Conservation (phyloP, 2,888 invertebrate species). For the Pristionchus mayeri region DNA sequence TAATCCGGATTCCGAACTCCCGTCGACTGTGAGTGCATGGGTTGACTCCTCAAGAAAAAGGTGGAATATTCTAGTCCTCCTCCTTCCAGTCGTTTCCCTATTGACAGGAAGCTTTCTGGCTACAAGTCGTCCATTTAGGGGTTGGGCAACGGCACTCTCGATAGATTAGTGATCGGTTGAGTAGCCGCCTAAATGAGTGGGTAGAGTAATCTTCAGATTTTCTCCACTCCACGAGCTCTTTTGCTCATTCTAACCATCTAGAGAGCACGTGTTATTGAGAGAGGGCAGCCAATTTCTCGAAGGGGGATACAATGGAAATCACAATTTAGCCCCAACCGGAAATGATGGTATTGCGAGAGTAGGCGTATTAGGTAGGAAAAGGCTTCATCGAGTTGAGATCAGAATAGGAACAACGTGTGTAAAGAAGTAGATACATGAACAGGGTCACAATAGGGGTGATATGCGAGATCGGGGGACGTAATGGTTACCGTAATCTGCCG, state of each 20-base stretch:
- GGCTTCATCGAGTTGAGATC: neutral
- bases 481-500: no score
- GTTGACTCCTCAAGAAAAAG: no score
- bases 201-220: neutral
- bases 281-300: no score
- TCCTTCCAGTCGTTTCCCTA: neutral
- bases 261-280: no score
- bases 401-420: slow-evolving; percentile 7
- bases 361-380: neutral
- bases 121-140: slow-evolving; percentile 3
- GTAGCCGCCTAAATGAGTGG: neutral
- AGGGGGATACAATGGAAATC: neutral
- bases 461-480: neutral
- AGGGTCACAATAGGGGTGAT: neutral
- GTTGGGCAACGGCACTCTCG: neutral
- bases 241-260: no score
- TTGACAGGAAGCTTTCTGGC: neutral
- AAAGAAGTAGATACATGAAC: neutral
- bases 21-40: neutral
- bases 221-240: no score
- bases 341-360: neutral
- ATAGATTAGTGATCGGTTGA: neutral
- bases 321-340: neutral
- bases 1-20: neutral
- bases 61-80: neutral